Percentiles rank a stretch among this genome's conserved stretches.
These are phyloP conservation scores for Etheostoma perlongum DNA, from an alignment of 2,797 vertebrate genomes.

Conservation along the genomic window DNA sequence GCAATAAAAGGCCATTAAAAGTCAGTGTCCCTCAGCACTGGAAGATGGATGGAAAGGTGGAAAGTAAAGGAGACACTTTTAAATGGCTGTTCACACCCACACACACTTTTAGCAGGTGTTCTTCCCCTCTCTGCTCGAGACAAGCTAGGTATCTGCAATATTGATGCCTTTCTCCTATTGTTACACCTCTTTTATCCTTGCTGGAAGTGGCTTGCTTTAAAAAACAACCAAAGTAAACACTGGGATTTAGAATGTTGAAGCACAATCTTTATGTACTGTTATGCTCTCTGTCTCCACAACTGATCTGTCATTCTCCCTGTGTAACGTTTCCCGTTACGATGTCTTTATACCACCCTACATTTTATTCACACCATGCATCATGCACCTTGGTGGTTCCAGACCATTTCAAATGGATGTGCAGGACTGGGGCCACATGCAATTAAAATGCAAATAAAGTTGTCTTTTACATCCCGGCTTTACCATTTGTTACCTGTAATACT, in stretches of 20 bases:
- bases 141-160: conserved; percentile 51
- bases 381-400: no score
- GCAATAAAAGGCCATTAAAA: conserved; percentile 80
- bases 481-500: neutral
- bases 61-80: conserved; percentile 64
- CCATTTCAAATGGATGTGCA: no score
- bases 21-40: conserved; percentile 65
- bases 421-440: no score
- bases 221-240: conserved; percentile 33
- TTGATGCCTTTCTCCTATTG: conserved; percentile 46
- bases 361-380: neutral
- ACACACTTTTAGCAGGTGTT: conserved; percentile 39
- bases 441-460: conserved; percentile 12
- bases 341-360: neutral
- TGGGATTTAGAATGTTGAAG: conserved; percentile 33
- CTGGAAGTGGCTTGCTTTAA: conserved; percentile 29
- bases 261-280: conserved; percentile 41
- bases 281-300: conserved; percentile 9
- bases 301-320: conserved; percentile 21
- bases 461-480: neutral
- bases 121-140: conserved; percentile 22
- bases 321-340: neutral
- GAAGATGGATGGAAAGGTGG: conserved; percentile 73
- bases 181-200: conserved; percentile 48
- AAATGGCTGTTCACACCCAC: conserved; percentile 55